Percentiles rank a stretch among this genome's conserved stretches.
These are phyloP conservation scores for Furcula furcula DNA, from an alignment of 2,888 invertebrate species.

Conservation along the genomic window DNA sequence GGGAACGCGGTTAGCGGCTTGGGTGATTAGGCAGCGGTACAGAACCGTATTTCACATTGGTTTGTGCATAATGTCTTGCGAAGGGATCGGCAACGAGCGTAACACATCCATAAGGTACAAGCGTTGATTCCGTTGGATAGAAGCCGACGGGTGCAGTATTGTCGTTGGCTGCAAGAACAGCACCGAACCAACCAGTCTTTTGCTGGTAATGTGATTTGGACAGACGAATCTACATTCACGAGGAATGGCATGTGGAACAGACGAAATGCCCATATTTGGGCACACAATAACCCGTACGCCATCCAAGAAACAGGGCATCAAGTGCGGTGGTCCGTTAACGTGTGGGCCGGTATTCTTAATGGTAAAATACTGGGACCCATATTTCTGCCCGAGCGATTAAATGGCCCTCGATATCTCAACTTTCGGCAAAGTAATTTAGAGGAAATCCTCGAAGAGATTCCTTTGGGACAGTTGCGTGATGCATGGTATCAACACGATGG, in stretches of 20 bases:
- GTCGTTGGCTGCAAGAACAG: background rate
- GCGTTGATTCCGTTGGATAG: background rate
- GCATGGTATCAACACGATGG: too few species aligned
- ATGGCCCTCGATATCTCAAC: background rate
- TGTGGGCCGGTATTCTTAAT: background rate
- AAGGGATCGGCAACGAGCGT: background rate
- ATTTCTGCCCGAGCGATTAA: background rate
- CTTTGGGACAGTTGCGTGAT: too few species aligned
- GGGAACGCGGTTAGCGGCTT: background rate
- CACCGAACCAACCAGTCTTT: too few species aligned
- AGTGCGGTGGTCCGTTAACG: background rate
- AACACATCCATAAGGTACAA: background rate
- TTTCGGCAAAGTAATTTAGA: too few species aligned
- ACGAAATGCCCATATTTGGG: background rate
- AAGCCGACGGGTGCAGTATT: background rate
- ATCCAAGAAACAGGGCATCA: background rate
- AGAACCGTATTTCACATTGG: too few species aligned
- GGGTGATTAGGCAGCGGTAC: too few species aligned
- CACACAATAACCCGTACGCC: background rate
- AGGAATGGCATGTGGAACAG: background rate
- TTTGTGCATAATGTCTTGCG: background rate
- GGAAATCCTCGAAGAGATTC: too few species aligned
- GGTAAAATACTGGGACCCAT: background rate
- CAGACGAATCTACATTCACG: background rate
- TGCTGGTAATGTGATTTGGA: background rate